A percentile compares a stretch with the other conserved stretches of the same genome.
phyloP scores from a whole-genome alignment of 2,888 invertebrate species.

The Baronia brevicornis region DNA sequence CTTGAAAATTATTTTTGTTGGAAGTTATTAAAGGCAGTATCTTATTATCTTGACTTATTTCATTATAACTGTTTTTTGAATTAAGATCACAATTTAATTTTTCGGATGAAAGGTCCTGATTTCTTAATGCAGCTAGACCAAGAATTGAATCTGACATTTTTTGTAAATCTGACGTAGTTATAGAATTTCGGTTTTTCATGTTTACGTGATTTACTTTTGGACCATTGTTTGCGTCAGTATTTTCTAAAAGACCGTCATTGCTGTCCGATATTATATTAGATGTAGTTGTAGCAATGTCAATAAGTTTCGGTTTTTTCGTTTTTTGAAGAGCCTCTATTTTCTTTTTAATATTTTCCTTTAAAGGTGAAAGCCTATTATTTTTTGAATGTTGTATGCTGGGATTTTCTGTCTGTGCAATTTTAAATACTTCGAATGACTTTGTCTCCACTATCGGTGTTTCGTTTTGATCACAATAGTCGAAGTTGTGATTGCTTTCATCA shows the following conservation, averaged over 20 bases:
- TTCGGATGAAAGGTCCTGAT: background rate
- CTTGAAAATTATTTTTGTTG: too few relatives aligned
- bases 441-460: too few relatives aligned
- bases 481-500: too few relatives aligned
- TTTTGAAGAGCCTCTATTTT: conserved; percentile 30
- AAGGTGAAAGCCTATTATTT: conserved; percentile 21
- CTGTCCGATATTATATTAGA: conserved; percentile 1
- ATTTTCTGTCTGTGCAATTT: too few relatives aligned
- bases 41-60: conserved; percentile 1
- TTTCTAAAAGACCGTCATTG: too few relatives aligned
- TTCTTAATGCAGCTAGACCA: conserved; percentile 19
- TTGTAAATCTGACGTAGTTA: conserved; percentile 42
- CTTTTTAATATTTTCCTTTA: conserved; percentile 30
- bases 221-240: too few relatives aligned
- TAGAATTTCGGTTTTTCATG: conserved; percentile 15
- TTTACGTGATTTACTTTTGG: too few relatives aligned
- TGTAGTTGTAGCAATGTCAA: background rate
- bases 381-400: conserved; percentile 9
- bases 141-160: conserved; percentile 45
- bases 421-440: too few relatives aligned
- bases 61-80: conserved; percentile 13
- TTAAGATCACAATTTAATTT: too few relatives aligned
- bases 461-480: too few relatives aligned
- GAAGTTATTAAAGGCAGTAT: too few relatives aligned
- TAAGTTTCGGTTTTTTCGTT: conserved; percentile 13